phyloP scores from a whole-genome alignment of 2,797 vertebrate genomes.

The Lacerta viridis region DNA sequence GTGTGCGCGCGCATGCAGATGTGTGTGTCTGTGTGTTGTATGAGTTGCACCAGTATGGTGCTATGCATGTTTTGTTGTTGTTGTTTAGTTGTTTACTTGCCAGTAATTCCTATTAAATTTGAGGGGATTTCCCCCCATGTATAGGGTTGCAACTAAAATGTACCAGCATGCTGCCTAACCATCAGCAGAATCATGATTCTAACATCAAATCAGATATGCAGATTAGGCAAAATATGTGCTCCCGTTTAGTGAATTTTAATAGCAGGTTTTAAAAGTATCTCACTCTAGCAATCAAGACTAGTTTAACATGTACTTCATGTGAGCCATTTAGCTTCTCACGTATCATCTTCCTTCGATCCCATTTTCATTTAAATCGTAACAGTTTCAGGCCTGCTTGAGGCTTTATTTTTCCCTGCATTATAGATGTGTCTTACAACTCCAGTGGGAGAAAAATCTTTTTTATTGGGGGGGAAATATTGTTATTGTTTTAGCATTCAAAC shows the following conservation, averaged over 20 bases:
- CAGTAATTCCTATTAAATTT: neutral
- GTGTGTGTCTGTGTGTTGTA: neutral
- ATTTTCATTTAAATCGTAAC: constrained; percentile 51
- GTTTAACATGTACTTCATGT: constrained; percentile 51
- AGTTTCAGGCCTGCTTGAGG: neutral
- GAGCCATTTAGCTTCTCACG: constrained; percentile 59
- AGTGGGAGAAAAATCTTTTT: neutral
- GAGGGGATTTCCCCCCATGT: neutral
- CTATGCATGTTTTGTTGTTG: neutral
- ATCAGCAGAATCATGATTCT: neutral
- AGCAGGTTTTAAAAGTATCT: constrained; percentile 37
- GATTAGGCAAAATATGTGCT: constrained; percentile 42
- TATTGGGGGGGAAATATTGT: constrained; percentile 22
- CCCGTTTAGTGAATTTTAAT: constrained; percentile 54
- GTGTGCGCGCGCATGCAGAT: too few relatives aligned
- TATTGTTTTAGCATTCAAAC: constrained; percentile 48
- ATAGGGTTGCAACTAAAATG: neutral
- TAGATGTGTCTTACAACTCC: neutral
- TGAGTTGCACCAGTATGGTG: neutral
- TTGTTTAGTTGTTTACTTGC: too few relatives aligned
- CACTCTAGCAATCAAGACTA: constrained; percentile 35
- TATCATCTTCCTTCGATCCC: constrained; percentile 42
- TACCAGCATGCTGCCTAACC: neutral
- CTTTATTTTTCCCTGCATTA: constrained; percentile 3
- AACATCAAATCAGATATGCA: neutral